Evolutionary conservation across 2,888 invertebrate genomes (phyloP).

Genomic region (Drosophila koepferae): DNA sequence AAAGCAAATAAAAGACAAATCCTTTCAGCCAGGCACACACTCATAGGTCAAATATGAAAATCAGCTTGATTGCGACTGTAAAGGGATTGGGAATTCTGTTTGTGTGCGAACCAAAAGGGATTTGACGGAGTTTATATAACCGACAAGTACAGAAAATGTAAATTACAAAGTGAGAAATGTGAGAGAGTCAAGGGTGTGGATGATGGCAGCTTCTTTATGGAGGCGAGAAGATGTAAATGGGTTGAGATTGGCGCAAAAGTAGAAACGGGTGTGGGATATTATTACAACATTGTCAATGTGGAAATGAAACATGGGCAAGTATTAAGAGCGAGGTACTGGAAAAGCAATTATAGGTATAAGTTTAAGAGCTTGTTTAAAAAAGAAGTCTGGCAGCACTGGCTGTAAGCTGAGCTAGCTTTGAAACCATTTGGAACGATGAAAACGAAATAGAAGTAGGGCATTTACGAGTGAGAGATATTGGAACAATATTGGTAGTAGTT

Average conservation of each 20-base stretch:
- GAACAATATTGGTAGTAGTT: no score
- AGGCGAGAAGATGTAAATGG: background rate
- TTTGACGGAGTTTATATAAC: conserved; percentile 49
- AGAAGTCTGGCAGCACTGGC: background rate
- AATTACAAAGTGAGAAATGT: background rate
- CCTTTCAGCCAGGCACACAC: background rate
- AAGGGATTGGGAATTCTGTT: conserved; percentile 51
- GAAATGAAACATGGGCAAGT: background rate
- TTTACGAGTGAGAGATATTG: no score
- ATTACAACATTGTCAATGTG: background rate
- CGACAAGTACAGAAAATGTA: conserved; percentile 26
- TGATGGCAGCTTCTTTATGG: background rate
- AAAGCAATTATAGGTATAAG: no score
- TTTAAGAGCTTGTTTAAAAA: no score
- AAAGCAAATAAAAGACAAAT: conserved; percentile 6
- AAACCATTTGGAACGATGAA: background rate
- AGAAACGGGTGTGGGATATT: background rate
- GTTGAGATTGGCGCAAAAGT: background rate
- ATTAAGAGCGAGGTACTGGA: background rate
- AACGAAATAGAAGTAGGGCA: background rate
- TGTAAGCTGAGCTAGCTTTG: background rate
- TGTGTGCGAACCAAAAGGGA: conserved; percentile 29
- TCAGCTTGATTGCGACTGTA: conserved; percentile 64
- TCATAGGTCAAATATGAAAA: conserved; percentile 64
- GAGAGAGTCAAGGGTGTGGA: no score